Evolutionary conservation across 92 coral and sea anemone species (phyloP), one percentile per base, ranked within the genome.

Genomic region (Montipora capitata): DNA sequence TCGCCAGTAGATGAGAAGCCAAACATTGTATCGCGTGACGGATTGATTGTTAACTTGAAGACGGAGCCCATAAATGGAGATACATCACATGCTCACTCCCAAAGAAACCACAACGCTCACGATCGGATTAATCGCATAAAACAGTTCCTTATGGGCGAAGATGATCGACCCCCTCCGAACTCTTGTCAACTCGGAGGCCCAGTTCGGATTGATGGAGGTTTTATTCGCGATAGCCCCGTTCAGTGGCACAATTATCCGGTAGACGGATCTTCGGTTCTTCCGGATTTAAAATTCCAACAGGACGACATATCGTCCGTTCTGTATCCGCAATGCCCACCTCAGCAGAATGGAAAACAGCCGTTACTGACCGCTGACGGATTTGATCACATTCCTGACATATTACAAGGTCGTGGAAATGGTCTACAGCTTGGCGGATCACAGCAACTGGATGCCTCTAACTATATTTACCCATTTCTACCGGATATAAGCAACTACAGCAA

Each of bases 121-220:
- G 87, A 83, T 39, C 79, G 71, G 40, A 83, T 83, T 15, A 72
- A 61, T 64, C 79, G 41, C 10, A 83, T 83, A 39, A 83, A 83
- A 40, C 87, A 83, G 71, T 83, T 83, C 62, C 62, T 83, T 17
- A 83, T 83, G 87, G 73, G 79, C 42, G 80, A 17, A n/a, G 52
- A 83, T 20, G 14, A 17, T 15, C 40, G 70, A 15, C 68, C 85
- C 15, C 68, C 49, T 51, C 41, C 85, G 0, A 68, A 52, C 40
- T 20, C 49, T 38, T 61, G 49, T 69, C 85, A 68, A 11, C 8
- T 42, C 45, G 77, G 71, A 4, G 71, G 27, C 68, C 51, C 68
- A 3, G 51, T 40, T 15, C n/a, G 41, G n/a, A 17, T 81, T 12
- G 74, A 81, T 11, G 85, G 85, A 10, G 76, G 75, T 40, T 5